Evolutionary conservation across 2,797 vertebrate species (phyloP), one percentile per base, ranked within the genome.

Genomic region (Spinus pinus): DNA sequence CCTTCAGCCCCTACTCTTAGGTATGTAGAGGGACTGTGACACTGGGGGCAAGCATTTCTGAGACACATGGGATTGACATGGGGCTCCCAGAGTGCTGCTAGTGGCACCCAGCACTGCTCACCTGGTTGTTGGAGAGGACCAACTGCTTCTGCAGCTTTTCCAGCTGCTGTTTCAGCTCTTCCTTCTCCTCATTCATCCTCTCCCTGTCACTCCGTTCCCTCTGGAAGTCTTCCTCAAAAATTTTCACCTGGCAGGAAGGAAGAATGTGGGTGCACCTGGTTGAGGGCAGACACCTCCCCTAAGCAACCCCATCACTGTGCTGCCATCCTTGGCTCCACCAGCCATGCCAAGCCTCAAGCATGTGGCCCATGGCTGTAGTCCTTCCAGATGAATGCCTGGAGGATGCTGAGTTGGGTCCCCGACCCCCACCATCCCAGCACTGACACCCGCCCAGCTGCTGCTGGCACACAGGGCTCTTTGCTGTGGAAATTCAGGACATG

Each of bases 111-210:
- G 53, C 0, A 0, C 49, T 50, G 31, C 78, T 94, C 24, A 79
- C 99, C 98, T 99, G 99, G 95, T 98, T 99, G 62, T 97, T 99
- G 67, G 99, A 98, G 93, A 98, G 98, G 10, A 98, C 98, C 95
- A 99, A 97, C 97, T 99, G 99, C 94, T 98, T 98, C 98, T 99
- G 99, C 66, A 99, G 97, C 87, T 99, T 98, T 94, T 99, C 99
- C 86, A 99, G 97, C 96, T 99, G 98, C 91, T 98, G 98, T 94
- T 98, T 99, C 94, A 99, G 96, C 82, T 99, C 99, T 79, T 99
- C 99, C 89, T 99, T 99, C 94, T 99, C 99, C 95, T 99, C 99
- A 9, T 99, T 99, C 99, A 99, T 99, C 67, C 99, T 98, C 81
- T 99, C 99, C 53, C 99, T 96, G 95, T 99, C 99, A 2, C 99